Evolutionary conservation across 1,140 invertebrate species (phyloP), one percentile per base, ranked within the genome.

Genomic region (Bombus superbus): DNA sequence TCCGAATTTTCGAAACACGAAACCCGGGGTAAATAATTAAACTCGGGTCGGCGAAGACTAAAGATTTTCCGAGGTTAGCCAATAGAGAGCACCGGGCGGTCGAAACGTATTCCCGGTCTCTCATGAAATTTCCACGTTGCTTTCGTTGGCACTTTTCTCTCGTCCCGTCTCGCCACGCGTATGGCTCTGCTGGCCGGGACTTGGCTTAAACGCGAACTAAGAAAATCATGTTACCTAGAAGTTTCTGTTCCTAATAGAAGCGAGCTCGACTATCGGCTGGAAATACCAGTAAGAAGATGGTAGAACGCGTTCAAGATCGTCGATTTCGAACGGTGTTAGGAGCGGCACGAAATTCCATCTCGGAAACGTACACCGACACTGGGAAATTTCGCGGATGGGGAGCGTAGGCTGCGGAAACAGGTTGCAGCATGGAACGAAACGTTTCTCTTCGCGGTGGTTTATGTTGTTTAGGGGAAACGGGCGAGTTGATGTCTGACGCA

Each of bases 401-500:
- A 42, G 44, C n/a, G 64, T 35, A 66, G 13, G 59, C 28, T 28
- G 57, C 53, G 59, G 53, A 40, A 87, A 40, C 64, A 77, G 64
- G 73, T 64, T 28, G 47, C 81, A 44, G 38, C 11, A 8, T 40
- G 53, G 42, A 76, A 42, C 73, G 77, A 78, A 80, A 81, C 81
- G 72, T 79, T 62, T 62, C 72, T 73, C 78, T 62, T 77, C 47
- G 68, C 64, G 83, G 71, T 53, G 71, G 59, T 64, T 81, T 88
- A 83, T 47, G 82, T 77, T 73, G 83, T 80, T 83, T 68, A 72
- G 75, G 42, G 69, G 40, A n/a, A 44, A 40, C 18, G 78, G 35
- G 66, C 18, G 81, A 75, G 75, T 83, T 85, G 86, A 88, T 86
- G 72, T 62, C 85, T 89, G 91, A 91, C 88, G 74, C 79, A 89